These are phyloP conservation scores for Esox masquinongy DNA, from an alignment of 2,797 vertebrate species.

Conservation along the genomic window DNA sequence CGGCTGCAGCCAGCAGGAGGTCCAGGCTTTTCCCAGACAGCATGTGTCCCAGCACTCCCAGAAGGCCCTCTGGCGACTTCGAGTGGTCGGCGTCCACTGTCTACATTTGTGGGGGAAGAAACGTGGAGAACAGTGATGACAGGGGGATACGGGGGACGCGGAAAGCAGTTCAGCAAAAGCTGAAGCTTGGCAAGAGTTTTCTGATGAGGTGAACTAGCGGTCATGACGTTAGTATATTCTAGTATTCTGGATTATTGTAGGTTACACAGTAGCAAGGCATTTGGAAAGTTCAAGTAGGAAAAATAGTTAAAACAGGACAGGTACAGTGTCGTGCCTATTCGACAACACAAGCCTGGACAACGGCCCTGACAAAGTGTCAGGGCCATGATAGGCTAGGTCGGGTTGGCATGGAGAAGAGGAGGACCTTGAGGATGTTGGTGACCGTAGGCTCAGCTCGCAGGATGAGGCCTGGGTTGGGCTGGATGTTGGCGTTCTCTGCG, in stretches of 20 bases:
- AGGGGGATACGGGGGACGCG: neutral
- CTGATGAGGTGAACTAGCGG: neutral
- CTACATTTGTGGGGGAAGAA: constrained; percentile 57
- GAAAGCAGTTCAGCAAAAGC: neutral
- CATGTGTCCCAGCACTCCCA: constrained; percentile 98
- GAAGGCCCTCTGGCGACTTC: constrained; percentile 93
- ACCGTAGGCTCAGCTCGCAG: constrained; percentile 95
- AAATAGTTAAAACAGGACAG: too few relatives aligned
- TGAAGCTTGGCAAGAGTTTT: neutral
- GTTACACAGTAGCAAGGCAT: too few relatives aligned
- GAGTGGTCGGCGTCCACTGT: constrained; percentile 98
- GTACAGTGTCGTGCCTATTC: too few relatives aligned
- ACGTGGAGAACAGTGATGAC: neutral
- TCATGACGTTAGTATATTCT: neutral
- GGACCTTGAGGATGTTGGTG: constrained; percentile 97
- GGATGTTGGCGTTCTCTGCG: constrained; percentile 94
- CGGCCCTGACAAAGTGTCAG: neutral
- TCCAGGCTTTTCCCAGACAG: constrained; percentile 96
- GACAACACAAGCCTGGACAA: neutral
- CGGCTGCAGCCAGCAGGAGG: constrained; percentile 90
- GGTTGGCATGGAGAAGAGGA: constrained; percentile 36
- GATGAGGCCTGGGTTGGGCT: constrained; percentile 95
- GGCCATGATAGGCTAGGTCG: neutral
- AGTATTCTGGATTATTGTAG: neutral
- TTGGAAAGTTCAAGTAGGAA: too few relatives aligned